These are phyloP conservation scores for Zonitis immaculata DNA, from an alignment of 2,888 invertebrate genomes.

Conservation along the genomic window DNA sequence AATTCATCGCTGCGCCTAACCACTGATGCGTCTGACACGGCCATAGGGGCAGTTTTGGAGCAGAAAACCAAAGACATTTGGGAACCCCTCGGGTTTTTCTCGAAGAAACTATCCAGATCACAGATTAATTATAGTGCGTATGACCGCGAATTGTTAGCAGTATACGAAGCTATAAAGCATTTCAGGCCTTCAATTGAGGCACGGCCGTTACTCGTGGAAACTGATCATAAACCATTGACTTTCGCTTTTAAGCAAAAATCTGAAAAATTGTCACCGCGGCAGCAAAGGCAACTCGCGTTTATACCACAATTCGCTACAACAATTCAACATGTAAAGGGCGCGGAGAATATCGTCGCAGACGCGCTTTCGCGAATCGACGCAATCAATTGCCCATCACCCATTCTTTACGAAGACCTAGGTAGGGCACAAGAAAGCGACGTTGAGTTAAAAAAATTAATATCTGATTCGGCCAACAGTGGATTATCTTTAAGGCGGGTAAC, in stretches of 20 bases:
- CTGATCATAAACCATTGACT: slow-evolving; percentile 41
- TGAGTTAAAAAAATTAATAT: no score
- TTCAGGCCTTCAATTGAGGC: slow-evolving; percentile 27
- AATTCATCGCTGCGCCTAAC: no score
- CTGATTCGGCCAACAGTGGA: no score
- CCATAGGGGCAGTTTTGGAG: no score
- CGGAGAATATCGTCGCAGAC: slow-evolving; percentile 40
- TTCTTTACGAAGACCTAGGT: no score
- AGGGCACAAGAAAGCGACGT: no score
- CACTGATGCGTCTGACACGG: no score
- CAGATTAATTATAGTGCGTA: slow-evolving; percentile 38
- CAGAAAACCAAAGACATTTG: slow-evolving; percentile 29
- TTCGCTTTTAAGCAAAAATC: slow-evolving; percentile 35
- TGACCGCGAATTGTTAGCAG: slow-evolving; percentile 26
- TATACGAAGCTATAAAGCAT: slow-evolving; percentile 4
- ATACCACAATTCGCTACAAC: slow-evolving; percentile 37
- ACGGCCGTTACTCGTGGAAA: slow-evolving; percentile 17
- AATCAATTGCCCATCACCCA: no score
- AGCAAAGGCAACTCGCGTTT: slow-evolving; percentile 37
- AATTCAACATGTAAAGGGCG: slow-evolving; percentile 35
- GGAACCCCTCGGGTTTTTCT: slow-evolving; percentile 42
- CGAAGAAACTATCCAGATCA: slow-evolving; percentile 34
- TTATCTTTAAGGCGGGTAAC: no score
- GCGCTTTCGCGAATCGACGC: no score
- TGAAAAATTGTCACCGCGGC: slow-evolving; percentile 35